Base-by-base conservation (phyloP, 2,113 vertebrate species). In the Ceuthmochares aereus region DNA sequence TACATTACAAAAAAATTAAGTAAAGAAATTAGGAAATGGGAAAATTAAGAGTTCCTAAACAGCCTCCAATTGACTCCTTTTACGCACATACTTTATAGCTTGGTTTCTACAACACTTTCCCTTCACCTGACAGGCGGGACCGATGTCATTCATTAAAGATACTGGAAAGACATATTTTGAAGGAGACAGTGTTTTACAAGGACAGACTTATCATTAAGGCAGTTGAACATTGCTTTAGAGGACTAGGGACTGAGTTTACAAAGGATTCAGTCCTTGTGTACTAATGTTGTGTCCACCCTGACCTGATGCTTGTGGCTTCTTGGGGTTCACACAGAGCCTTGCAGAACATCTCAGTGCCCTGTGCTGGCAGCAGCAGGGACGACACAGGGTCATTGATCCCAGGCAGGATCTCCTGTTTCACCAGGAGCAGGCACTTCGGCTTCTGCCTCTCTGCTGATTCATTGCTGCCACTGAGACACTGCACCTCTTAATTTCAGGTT, bases 1-100 rank as follows among this genome's bases (percentile, higher is more conserved):
- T 58, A 15, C 58, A 68, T 76, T 76, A 79, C 40, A 62, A 51
- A 74, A 82, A 79, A 15, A 8, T 43, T 68, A 74, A 63, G 15
- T 45, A 36, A 89, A 67, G 37, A 94, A 94, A 89, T 73, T 84
- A 93, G 54, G 84, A 96, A 95, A 78, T 76, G 36, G 36, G 45
- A 74, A 92, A 76, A 86, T 83, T 73, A 76, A 87, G 66, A 62
- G 60, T 54, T 94, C 77, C 80, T 75, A 11, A 78, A 12, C 52
- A 84, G 49, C 54, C 30, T 87, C 90, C 26, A 43, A 75, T 59
- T 72, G 15, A 60, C 19, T 68, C 19, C 21, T 20, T 93, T 81
- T 81, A 72, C 6, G 10, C 20, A 22, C 7, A 8, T 70, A 27
- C 8, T 72, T 96, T 74, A 81, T 49, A 36, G 10, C 43, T 67